Percentiles rank a stretch among this genome's conserved stretches.
Conservation (phyloP, 2,888 invertebrate species). For the Spodoptera littoralis region DNA sequence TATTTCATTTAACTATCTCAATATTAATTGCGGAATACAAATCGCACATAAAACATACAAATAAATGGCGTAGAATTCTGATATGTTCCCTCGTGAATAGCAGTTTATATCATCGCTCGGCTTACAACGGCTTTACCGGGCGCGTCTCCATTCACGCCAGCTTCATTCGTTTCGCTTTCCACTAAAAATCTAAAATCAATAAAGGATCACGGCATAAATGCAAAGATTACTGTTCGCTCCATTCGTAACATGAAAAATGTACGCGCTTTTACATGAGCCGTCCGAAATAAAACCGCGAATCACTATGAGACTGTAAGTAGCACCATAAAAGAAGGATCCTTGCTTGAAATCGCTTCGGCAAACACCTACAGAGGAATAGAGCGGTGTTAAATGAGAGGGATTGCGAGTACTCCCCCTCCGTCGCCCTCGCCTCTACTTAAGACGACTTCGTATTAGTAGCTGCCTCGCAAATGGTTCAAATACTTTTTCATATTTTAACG, state of each 20-base stretch:
- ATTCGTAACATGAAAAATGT: conserved; percentile 86
- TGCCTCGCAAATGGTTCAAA: conserved; percentile 76
- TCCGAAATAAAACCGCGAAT: conserved; percentile 89
- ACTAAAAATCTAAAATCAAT: conserved; percentile 89
- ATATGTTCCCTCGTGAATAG: conserved; percentile 81
- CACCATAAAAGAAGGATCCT: conserved; percentile 87
- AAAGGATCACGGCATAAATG: conserved; percentile 88
- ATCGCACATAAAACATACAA: conserved; percentile 57
- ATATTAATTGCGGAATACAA: conserved; percentile 52
- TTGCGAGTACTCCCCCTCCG: conserved; percentile 71
- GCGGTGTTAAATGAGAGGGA: conserved; percentile 89
- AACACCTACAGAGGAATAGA: conserved; percentile 87
- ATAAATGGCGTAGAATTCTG: conserved; percentile 75
- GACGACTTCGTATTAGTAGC: conserved; percentile 78
- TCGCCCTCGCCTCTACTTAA: conserved; percentile 70
- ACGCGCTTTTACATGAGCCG: conserved; percentile 84
- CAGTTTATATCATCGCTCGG: conserved; percentile 85
- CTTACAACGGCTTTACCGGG: conserved; percentile 85
- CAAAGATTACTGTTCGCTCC: conserved; percentile 87
- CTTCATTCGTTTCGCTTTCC: conserved; percentile 87
- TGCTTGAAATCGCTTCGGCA: conserved; percentile 86
- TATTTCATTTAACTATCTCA: conserved; percentile 17
- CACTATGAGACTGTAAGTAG: conserved; percentile 88
- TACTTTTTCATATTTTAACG: conserved; percentile 75
- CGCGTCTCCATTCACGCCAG: conserved; percentile 86